Conservation (phyloP, 1,140 invertebrate genomes). For the Choristoneura fumiferana region DNA sequence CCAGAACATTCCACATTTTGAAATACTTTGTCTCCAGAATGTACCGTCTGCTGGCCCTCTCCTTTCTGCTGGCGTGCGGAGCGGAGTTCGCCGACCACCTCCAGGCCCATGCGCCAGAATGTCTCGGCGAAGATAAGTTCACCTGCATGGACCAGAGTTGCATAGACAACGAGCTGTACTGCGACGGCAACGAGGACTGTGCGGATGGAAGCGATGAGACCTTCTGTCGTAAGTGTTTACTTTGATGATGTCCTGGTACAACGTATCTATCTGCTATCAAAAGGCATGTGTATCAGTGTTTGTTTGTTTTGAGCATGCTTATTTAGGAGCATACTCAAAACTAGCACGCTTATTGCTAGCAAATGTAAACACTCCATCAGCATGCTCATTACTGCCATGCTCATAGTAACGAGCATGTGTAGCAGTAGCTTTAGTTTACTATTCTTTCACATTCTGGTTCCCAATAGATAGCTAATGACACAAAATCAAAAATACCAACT, state of each 20-base stretch:
- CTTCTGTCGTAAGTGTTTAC: conserved; percentile 78
- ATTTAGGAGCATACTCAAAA: too few relatives aligned
- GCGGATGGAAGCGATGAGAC: conserved; percentile 82
- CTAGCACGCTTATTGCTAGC: too few relatives aligned
- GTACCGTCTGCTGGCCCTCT: conserved; percentile 25
- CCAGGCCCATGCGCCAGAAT: conserved; percentile 42
- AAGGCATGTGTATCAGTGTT: too few relatives aligned
- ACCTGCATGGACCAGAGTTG: conserved; percentile 80
- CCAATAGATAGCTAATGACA: too few relatives aligned
- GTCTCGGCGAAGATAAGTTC: conserved; percentile 65
- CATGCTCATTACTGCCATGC: too few relatives aligned
- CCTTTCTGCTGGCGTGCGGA: conserved; percentile 28
- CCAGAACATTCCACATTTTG: too few relatives aligned
- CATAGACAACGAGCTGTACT: conserved; percentile 75
- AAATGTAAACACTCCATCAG: too few relatives aligned
- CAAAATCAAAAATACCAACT: too few relatives aligned
- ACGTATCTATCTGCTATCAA: background rate
- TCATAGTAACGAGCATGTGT: too few relatives aligned
- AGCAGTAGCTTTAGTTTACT: too few relatives aligned
- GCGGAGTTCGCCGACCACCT: conserved; percentile 47
- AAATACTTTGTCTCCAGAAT: background rate
- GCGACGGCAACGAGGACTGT: conserved; percentile 81
- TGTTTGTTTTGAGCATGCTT: too few relatives aligned
- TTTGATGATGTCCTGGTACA: background rate
- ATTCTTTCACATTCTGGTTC: too few relatives aligned